phyloP scores from a whole-genome alignment of 2,888 invertebrate genomes.

The Pediacus dermestoides region DNA sequence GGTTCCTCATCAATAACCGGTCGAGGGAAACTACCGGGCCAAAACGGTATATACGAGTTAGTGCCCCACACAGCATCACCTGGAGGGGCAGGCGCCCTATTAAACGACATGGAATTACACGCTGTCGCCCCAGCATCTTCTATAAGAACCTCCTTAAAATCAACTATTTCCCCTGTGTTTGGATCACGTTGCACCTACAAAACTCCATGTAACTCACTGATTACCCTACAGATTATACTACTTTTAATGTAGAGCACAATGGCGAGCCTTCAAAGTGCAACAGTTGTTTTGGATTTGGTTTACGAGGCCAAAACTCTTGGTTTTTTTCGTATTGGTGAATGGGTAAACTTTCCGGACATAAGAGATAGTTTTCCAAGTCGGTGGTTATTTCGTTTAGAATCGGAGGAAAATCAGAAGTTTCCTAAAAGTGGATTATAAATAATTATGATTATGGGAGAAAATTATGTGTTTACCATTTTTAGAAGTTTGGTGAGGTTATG shows the following conservation, averaged over 20 bases:
- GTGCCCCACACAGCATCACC: conserved; percentile 70
- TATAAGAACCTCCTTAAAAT: conserved; percentile 60
- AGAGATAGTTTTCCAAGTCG: conserved; percentile 62
- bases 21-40: conserved; percentile 76
- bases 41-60: conserved; percentile 78
- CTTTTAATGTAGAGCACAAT: conserved; percentile 53
- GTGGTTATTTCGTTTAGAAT: conserved; percentile 59
- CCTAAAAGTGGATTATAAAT: too few species aligned
- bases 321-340: conserved; percentile 68
- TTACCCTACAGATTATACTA: too few species aligned
- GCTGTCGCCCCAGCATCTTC: conserved; percentile 62
- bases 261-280: conserved; percentile 53
- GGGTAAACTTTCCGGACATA: conserved; percentile 66
- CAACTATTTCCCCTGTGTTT: conserved; percentile 70
- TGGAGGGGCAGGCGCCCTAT: conserved; percentile 70
- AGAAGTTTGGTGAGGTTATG: too few species aligned
- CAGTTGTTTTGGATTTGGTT: conserved; percentile 54
- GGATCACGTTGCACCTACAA: conserved; percentile 67
- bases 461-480: too few species aligned
- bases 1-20: conserved; percentile 54
- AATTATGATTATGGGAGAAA: too few species aligned
- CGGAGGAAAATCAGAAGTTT: too few species aligned
- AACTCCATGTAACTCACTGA: too few species aligned
- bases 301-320: conserved; percentile 64
- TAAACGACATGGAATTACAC: conserved; percentile 75